These are phyloP conservation scores for Zhuqinia jingwanae DNA, from an alignment of 2,888 invertebrate species.

Conservation along the genomic window DNA sequence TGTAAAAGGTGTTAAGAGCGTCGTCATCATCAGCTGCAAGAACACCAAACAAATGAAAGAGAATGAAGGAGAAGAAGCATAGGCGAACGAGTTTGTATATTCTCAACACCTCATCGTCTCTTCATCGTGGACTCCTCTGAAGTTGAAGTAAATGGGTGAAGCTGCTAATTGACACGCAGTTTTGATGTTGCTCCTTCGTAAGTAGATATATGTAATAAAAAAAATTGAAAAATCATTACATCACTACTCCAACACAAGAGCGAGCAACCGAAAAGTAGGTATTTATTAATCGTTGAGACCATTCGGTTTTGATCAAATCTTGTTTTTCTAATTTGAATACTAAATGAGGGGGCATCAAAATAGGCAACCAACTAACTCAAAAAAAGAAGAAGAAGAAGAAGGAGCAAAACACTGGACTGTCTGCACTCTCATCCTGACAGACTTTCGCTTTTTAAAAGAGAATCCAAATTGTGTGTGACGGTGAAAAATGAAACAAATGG, in stretches of 20 bases:
- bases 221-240: slow-evolving; percentile 23
- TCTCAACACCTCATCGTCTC: neutral
- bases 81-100: slow-evolving; percentile 6
- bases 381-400: slow-evolving; percentile 23
- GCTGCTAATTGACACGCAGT: slow-evolving; percentile 49
- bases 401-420: too few relatives aligned
- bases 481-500: slow-evolving; percentile 44
- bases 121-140: neutral
- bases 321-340: slow-evolving; percentile 59
- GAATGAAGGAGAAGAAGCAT: slow-evolving; percentile 14
- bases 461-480: too few relatives aligned
- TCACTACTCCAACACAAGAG: neutral
- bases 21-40: neutral
- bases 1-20: slow-evolving; percentile 49
- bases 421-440: neutral
- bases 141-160: slow-evolving; percentile 1
- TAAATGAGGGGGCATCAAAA: slow-evolving; percentile 35
- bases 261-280: neutral
- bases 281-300: too few relatives aligned
- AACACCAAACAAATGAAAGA: slow-evolving; percentile 38
- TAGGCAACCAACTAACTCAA: neutral
- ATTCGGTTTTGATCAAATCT: slow-evolving; percentile 34
- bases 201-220: neutral
- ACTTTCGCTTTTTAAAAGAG: too few relatives aligned
- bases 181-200: slow-evolving; percentile 49